Conservation (phyloP, 2,888 invertebrate genomes). For the Tineola bisselliella region DNA sequence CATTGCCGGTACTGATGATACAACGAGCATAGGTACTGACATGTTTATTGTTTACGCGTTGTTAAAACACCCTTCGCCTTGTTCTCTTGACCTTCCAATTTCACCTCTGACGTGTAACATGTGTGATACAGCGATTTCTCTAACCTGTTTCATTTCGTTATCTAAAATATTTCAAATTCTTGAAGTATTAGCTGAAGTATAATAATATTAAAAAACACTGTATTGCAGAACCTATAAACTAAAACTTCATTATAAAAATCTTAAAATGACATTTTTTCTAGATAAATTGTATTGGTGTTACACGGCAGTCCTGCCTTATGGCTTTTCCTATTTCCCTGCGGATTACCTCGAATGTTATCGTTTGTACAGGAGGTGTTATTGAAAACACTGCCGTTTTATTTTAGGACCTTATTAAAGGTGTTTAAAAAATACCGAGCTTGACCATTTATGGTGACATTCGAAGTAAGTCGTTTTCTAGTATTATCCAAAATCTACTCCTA, state of each 20-base stretch:
- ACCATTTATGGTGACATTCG: constrained; percentile 2
- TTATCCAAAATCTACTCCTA: constrained; percentile 65
- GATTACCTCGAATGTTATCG: background rate
- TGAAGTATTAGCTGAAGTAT: too few relatives aligned
- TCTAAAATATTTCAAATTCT: too few relatives aligned
- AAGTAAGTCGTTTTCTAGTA: constrained; percentile 26
- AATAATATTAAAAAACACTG: too few relatives aligned
- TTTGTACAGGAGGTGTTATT: background rate
- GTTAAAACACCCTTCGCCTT: constrained; percentile 44
- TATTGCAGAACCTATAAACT: too few relatives aligned
- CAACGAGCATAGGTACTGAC: background rate
- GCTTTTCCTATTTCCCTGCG: constrained; percentile 24
- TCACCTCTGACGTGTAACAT: too few relatives aligned
- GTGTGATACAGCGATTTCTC: too few relatives aligned
- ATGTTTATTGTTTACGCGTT: background rate
- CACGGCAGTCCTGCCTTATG: constrained; percentile 15
- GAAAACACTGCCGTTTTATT: constrained; percentile 17
- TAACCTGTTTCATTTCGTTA: too few relatives aligned
- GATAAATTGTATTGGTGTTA: too few relatives aligned
- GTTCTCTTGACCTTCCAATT: constrained; percentile 58
- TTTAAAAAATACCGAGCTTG: constrained; percentile 8
- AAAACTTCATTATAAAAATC: too few relatives aligned
- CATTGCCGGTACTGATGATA: background rate
- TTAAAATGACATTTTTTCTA: too few relatives aligned
- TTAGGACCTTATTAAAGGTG: constrained; percentile 19